Evolutionary conservation across 2,113 vertebrate species (phyloP).

Genomic region (Rynchops niger): DNA sequence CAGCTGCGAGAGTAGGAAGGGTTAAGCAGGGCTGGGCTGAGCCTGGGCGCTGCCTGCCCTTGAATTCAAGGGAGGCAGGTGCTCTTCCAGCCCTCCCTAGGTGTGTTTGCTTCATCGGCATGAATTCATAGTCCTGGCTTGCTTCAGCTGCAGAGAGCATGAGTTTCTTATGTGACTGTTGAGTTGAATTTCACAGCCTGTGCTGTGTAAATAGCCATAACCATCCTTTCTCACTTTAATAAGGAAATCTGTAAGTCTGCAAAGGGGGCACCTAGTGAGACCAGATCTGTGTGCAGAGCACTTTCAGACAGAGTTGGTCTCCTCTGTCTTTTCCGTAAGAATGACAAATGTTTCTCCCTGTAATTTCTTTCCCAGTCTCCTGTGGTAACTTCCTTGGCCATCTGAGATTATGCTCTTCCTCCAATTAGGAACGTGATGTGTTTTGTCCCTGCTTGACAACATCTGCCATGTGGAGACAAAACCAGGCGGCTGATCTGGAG

Average conservation of each 20-base stretch:
- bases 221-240: not conserved
- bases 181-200: not conserved
- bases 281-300: not conserved
- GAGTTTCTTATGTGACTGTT: not conserved
- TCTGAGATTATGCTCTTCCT: slow-evolving; percentile 56
- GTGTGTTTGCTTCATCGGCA: not conserved
- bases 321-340: not conserved
- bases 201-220: not conserved
- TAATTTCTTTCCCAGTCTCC: slow-evolving; percentile 49
- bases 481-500: slow-evolving; percentile 60
- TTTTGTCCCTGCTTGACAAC: slow-evolving; percentile 70
- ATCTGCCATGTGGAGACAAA: slow-evolving; percentile 73
- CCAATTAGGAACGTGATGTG: slow-evolving; percentile 49
- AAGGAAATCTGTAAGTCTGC: not conserved
- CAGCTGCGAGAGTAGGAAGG: not conserved
- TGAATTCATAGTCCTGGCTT: not conserved
- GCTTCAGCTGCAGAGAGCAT: not conserved
- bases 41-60: not conserved
- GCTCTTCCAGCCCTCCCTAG: not conserved
- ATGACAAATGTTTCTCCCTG: not conserved
- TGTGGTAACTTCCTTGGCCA: slow-evolving; percentile 43
- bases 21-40: not conserved
- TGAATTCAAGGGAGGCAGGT: not conserved
- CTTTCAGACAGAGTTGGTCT: not conserved
- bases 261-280: not conserved